Evolutionary conservation across 2,797 vertebrate genomes (phyloP).

Genomic region (Anniella stebbinsi): DNA sequence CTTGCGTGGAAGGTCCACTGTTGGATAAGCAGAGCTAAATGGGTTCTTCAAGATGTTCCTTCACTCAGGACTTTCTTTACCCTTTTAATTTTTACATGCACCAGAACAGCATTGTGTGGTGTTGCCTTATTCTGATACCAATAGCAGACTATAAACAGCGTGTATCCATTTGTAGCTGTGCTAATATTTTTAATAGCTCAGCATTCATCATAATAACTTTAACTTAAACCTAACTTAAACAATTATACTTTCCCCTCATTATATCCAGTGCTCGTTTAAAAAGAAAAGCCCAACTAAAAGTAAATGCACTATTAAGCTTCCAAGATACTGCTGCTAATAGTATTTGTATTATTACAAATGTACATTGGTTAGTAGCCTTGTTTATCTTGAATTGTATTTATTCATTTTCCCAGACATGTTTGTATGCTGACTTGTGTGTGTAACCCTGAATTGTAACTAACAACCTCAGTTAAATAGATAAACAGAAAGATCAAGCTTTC

Average conservation of each 20-base stretch:
- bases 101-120: slow-evolving; percentile 19
- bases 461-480: slow-evolving; percentile 47
- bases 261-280: slow-evolving; percentile 50
- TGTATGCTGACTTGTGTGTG: slow-evolving; percentile 53
- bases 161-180: slow-evolving; percentile 53
- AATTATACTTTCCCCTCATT: slow-evolving; percentile 56
- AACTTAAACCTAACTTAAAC: slow-evolving; percentile 60
- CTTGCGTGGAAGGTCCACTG: not conserved
- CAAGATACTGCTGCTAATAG: slow-evolving; percentile 45
- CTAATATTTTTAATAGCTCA: slow-evolving; percentile 20
- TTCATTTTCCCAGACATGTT: slow-evolving; percentile 57
- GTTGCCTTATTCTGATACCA: slow-evolving; percentile 1
- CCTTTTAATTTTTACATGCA: slow-evolving; percentile 26
- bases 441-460: slow-evolving; percentile 48
- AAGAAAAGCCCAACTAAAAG: slow-evolving; percentile 52
- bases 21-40: not conserved
- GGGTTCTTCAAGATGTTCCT: fast-evolving
- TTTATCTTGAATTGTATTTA: slow-evolving; percentile 45
- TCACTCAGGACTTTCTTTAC: not conserved
- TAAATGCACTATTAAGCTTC: not conserved
- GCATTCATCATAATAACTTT: slow-evolving; percentile 38
- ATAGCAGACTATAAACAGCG: slow-evolving; percentile 7
- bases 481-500: slow-evolving; percentile 41
- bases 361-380: slow-evolving; percentile 46
- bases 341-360: slow-evolving; percentile 15